Percentiles rank a stretch among this genome's conserved stretches.
These are phyloP conservation scores for Calcarius ornatus DNA, from an alignment of 2,113 vertebrate genomes.

Conservation along the genomic window DNA sequence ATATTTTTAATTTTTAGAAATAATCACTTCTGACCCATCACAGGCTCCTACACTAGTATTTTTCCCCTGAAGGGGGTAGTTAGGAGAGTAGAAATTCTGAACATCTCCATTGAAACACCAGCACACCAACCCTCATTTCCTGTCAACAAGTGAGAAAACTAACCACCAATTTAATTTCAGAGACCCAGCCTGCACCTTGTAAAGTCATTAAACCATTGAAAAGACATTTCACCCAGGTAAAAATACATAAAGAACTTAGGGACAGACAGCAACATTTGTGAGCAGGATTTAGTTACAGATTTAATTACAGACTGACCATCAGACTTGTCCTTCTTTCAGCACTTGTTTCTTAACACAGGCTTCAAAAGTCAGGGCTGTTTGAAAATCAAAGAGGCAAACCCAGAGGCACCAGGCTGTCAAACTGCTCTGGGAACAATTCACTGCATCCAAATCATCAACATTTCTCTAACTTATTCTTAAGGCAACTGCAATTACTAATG, in stretches of 20 bases:
- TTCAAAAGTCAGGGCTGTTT: background rate
- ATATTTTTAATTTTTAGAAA: background rate
- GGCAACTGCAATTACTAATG: background rate
- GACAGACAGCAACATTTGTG: background rate
- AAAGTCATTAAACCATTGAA: background rate
- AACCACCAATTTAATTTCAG: background rate
- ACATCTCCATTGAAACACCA: background rate
- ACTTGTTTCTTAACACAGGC: background rate
- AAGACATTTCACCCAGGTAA: background rate
- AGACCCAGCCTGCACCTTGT: background rate
- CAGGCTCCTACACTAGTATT: background rate
- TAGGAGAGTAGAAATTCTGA: background rate
- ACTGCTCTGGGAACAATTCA: background rate
- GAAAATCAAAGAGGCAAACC: background rate
- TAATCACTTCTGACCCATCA: background rate
- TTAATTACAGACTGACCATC: conserved; percentile 8
- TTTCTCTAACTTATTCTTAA: background rate
- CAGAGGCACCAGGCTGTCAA: background rate
- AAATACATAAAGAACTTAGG: background rate
- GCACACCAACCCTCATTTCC: background rate
- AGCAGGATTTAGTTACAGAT: conserved; percentile 2
- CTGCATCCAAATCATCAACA: background rate
- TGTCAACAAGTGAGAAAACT: background rate
- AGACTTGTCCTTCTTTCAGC: conserved; percentile 1
- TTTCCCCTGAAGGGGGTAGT: background rate